Percentiles rank a stretch among this genome's conserved stretches.
phyloP scores from a whole-genome alignment of 2,113 vertebrate genomes.

The Nyctereutes procyonoides region DNA sequence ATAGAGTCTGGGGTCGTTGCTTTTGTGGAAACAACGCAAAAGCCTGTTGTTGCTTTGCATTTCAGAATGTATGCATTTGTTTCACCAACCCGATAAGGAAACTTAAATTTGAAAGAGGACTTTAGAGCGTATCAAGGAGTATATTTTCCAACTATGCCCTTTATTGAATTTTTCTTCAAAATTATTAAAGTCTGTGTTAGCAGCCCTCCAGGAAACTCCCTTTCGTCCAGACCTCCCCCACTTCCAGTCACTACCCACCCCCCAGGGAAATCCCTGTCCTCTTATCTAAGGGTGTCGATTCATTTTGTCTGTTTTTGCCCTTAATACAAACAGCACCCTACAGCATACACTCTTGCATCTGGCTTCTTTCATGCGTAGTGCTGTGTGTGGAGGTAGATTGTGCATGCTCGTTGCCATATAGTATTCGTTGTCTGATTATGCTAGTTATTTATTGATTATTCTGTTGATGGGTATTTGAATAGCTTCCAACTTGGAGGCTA shows the following conservation, averaged over 20 bases:
- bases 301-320: not conserved
- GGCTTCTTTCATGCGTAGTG: not conserved
- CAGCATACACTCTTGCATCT: not conserved
- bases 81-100: not conserved
- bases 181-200: not conserved
- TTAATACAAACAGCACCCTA: not conserved
- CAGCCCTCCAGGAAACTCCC: not conserved
- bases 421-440: not conserved
- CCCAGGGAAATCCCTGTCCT: not conserved
- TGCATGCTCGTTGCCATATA: not conserved
- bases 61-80: not conserved
- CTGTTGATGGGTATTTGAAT: not conserved
- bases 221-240: not conserved
- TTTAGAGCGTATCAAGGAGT: not conserved
- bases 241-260: not conserved
- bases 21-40: not conserved
- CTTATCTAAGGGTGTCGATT: not conserved
- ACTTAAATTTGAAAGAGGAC: not conserved
- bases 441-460: not conserved
- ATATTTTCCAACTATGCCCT: not conserved
- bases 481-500: not conserved
- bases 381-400: not conserved
- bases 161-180: not conserved
- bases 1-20: not conserved
- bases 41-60: not conserved